phyloP scores from a whole-genome alignment of 2,113 vertebrate species.

The Corvus hawaiiensis region DNA sequence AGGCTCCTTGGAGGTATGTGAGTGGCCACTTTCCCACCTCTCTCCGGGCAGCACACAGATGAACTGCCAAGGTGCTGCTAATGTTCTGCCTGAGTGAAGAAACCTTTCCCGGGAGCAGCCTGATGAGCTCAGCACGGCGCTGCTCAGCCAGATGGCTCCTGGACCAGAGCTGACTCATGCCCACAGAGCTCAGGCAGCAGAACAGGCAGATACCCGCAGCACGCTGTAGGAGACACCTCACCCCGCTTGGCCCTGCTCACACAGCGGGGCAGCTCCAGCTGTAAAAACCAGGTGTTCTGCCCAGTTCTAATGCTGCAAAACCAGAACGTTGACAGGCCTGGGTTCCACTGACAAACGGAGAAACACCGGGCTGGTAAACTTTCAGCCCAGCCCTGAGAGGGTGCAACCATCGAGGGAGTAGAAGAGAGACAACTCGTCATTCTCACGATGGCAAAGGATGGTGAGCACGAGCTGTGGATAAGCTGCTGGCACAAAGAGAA shows the following conservation, averaged over 20 bases:
- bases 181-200: neutral
- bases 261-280: neutral
- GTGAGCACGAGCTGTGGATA: neutral
- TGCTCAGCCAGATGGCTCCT: neutral
- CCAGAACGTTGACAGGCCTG: neutral
- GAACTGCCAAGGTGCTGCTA: neutral
- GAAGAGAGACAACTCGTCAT: neutral
- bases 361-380: neutral
- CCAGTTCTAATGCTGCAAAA: neutral
- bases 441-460: neutral
- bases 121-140: slow-evolving; percentile 15
- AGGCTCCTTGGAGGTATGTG: neutral
- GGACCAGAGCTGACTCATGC: slow-evolving; percentile 47
- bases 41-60: neutral
- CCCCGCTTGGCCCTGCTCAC: neutral
- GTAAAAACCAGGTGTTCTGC: neutral
- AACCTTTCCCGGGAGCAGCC: neutral
- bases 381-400: neutral
- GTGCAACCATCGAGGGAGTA: neutral
- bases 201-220: neutral
- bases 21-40: neutral
- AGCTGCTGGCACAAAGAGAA: neutral
- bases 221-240: neutral
- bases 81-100: neutral
- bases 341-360: neutral